Conservation (phyloP, 2,113 vertebrate species). For the Opisthocomus hoazin region DNA sequence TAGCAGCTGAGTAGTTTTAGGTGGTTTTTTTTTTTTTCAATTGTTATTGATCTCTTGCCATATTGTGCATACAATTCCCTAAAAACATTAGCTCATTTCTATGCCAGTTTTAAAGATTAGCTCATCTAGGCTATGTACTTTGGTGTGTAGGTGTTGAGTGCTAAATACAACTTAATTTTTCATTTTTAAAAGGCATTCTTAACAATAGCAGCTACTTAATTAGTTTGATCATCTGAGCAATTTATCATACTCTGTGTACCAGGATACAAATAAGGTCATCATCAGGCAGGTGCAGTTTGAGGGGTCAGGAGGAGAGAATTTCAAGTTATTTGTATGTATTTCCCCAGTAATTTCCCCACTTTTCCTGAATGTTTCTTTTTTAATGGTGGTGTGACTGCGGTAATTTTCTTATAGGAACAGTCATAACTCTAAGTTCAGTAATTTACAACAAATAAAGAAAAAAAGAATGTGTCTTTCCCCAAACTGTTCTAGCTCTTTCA, state of each 20-base stretch:
- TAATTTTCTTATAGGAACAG: background rate
- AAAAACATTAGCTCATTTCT: slow-evolving; percentile 70
- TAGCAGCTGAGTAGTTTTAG: slow-evolving; percentile 46
- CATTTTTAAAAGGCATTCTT: slow-evolving; percentile 31
- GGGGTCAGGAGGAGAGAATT: background rate
- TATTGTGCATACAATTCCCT: slow-evolving; percentile 57
- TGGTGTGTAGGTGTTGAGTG: slow-evolving; percentile 64
- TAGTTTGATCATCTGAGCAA: slow-evolving; percentile 23
- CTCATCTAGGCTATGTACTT: slow-evolving; percentile 65
- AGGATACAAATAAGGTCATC: background rate
- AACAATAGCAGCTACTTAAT: slow-evolving; percentile 40
- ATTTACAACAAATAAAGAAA: background rate
- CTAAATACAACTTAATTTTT: slow-evolving; percentile 60
- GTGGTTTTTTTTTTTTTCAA: background rate
- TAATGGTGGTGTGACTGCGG: background rate
- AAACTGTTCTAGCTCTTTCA: background rate
- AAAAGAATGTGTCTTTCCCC: background rate
- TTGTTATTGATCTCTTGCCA: slow-evolving; percentile 64
- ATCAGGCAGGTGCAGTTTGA: background rate
- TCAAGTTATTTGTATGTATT: background rate
- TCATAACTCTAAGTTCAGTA: background rate
- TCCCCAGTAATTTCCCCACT: background rate
- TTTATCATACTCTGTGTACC: background rate
- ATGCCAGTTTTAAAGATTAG: slow-evolving; percentile 51
- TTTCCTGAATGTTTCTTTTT: background rate